Percentiles rank a stretch among this genome's conserved stretches.
Evolutionary conservation across 2,113 vertebrate genomes (phyloP).

Genomic region (Sarotherodon lohbergeri): DNA sequence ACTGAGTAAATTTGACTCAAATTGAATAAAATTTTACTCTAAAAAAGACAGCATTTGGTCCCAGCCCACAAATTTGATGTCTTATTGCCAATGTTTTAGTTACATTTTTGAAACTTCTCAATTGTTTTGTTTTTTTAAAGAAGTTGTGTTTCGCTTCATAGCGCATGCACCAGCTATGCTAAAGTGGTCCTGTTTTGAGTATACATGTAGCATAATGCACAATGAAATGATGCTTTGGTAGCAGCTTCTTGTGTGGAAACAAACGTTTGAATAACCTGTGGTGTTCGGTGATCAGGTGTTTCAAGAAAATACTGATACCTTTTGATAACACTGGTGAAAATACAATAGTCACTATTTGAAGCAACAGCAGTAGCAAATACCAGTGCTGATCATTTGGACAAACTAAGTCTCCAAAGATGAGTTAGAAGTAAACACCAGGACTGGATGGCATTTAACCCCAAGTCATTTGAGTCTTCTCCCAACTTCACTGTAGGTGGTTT

Average conservation of each 20-base stretch:
- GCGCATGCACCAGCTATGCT: background rate
- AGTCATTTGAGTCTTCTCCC: accelerated
- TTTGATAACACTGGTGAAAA: background rate
- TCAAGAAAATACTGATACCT: background rate
- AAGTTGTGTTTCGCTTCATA: background rate
- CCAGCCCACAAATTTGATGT: background rate
- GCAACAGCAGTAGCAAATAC: accelerated
- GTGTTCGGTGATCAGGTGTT: background rate
- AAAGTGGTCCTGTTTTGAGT: background rate
- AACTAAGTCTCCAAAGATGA: background rate
- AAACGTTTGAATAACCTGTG: background rate
- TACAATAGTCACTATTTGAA: background rate
- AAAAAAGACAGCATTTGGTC: background rate
- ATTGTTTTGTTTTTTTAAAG: background rate
- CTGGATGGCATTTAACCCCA: background rate
- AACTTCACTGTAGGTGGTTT: background rate
- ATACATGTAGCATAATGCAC: background rate
- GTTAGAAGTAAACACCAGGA: background rate
- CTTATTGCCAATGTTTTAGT: background rate
- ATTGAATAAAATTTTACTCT: background rate
- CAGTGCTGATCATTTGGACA: background rate
- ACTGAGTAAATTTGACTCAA: background rate
- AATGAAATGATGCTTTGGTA: background rate
- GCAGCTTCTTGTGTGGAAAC: background rate
- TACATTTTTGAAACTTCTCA: background rate